Base-by-base conservation (phyloP, 2,888 invertebrate species). In the Catocala fraxini region DNA sequence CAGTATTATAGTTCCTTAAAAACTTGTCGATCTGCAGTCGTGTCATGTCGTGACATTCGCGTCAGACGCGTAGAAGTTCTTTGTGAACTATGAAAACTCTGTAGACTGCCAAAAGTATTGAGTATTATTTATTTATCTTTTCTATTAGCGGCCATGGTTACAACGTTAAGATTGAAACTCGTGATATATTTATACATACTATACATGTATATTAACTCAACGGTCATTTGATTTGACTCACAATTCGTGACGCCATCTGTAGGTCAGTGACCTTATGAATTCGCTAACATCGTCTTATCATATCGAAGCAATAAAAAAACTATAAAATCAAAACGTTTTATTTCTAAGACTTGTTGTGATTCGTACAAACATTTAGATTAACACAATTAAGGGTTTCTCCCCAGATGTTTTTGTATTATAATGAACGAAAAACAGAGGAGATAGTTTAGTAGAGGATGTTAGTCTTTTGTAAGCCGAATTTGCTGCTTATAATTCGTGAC, bases 211-310 rank as follows among this genome's bases (percentile, higher is more conserved):
- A 13, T n/a, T 52, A 13, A 25, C 39, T 48, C 43, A 57, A 49
- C 41, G 61, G 46, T 62, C 42, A 34, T 56, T 48, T 43, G 39
- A 42, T 56, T 63, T 51, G 55, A 51, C 49, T 43, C 48, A 39
- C 63, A 56, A 54, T 42, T 62, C 56, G 41, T 48, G 56, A 56
- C 45, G 59, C 52, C 59, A 61, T 52, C 41, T 42, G 48, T 25
- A 52, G 67, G 59, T 65, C 73, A 47, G 54, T 67, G 56, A 65
- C 60, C 63, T 56, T 35, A 39, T 51, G 41, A 71, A 61, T 71
- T 68, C 67, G 53, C 49, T 41, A 60, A 68, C 65, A 61, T 59
- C 60, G 34, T 42, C 43, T 67, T 64, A 70, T 75, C 72, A 65
- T 51, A 71, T 64, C 59, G 42, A 51, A 56, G 41, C 13, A 34